Evolutionary conservation across 2,797 vertebrate species (phyloP).

Genomic region (Hydrocynus forskahlii): DNA sequence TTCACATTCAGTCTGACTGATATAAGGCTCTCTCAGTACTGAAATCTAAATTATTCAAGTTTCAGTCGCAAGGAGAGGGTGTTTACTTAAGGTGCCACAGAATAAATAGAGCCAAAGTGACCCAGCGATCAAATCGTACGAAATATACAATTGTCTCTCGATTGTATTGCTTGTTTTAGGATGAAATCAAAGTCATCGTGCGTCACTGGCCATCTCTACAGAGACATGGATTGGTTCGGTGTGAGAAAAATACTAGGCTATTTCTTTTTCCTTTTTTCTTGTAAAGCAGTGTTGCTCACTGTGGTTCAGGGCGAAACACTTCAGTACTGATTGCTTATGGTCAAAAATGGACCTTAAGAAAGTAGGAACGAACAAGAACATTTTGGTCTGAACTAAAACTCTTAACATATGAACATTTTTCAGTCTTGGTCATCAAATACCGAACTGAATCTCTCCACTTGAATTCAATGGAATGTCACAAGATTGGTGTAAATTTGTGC

Average conservation of each 20-base stretch:
- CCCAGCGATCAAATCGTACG: slow-evolving; percentile 44
- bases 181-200: slow-evolving; percentile 38
- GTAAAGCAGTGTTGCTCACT: slow-evolving; percentile 40
- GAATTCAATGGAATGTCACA: slow-evolving; percentile 54
- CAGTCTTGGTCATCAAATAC: slow-evolving; percentile 28
- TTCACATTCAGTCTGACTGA: slow-evolving; percentile 62
- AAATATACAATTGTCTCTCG: slow-evolving; percentile 52
- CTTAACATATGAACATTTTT: slow-evolving; percentile 20
- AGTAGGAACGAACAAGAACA: background rate
- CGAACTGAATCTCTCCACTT: slow-evolving; percentile 28
- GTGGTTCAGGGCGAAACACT: slow-evolving; percentile 40
- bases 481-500: slow-evolving; percentile 2
- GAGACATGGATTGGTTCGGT: slow-evolving; percentile 52
- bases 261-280: background rate
- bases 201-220: slow-evolving; percentile 43
- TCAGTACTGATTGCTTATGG: slow-evolving; percentile 44
- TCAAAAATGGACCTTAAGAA: slow-evolving; percentile 35
- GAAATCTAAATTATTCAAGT: slow-evolving; percentile 37
- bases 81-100: slow-evolving; percentile 58
- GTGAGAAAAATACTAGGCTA: slow-evolving; percentile 51
- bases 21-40: slow-evolving; percentile 59
- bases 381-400: slow-evolving; percentile 12
- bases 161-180: slow-evolving; percentile 59
- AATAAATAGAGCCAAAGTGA: slow-evolving; percentile 44
- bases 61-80: slow-evolving; percentile 56